Evolutionary conservation across 2,113 vertebrate genomes (phyloP), one percentile per base, ranked within the genome.

Genomic region (Scomber japonicus): DNA sequence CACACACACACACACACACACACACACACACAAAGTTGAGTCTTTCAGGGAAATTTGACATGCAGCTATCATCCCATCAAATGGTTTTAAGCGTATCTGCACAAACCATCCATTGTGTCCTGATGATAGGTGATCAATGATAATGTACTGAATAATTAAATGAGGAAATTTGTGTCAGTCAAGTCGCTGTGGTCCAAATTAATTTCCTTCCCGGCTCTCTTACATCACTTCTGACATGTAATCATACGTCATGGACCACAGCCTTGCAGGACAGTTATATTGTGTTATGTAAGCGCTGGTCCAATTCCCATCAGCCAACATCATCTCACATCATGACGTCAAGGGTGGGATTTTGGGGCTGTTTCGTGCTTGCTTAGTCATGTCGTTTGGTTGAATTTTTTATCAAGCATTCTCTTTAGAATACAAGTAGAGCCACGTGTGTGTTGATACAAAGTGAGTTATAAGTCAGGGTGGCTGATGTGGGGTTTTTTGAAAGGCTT

Each of bases 241-340:
- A 9, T 31, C 61, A 57, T 1, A 11, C 21, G 44, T 64, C 16
- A 49, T 5, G 14, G 71, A 56, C 21, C 49, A 40, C 24, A 49
- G 54, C 17, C 17, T 40, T 9, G 35, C 35, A 3, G 31, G 48
- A 54, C 0, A 5, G 16, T 21, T 67, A 5, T 54, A 27, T 9
- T 27, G 13, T 8, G 11, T 75, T 73, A 78, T 17, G 30, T 68
- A 64, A 83, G 40, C 19, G 5, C 11, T 3, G 69, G 46, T 72
- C 56, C 59, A 27, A 3, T 11, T 44, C 9, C 21, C 11, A 40
- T 45, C 46, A 53, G 53, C 17, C 35, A 40, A 9, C 35, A 40
- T 50, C 44, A 11, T 66, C 21, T 53, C 56, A 63, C 57, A 50
- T 40, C 10, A 5, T 30, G 48, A 67, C 9, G 17, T 60, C 66